These are phyloP conservation scores for Mormyrus iriodes DNA, from an alignment of 2,113 vertebrate genomes.

Conservation along the genomic window DNA sequence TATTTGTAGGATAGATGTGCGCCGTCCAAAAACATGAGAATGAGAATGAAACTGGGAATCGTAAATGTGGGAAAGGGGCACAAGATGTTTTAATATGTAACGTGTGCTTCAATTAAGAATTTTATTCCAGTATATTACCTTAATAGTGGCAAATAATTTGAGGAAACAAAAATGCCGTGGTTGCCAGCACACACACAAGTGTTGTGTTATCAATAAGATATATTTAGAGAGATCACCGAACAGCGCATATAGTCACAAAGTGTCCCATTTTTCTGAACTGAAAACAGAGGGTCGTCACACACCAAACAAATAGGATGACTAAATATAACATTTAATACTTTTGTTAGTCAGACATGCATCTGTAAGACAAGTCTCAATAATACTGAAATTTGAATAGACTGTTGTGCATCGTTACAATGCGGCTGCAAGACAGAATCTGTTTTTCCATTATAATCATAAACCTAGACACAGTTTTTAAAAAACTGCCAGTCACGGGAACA, in stretches of 20 bases:
- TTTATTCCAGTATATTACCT: neutral
- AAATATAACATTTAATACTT: neutral
- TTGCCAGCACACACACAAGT: neutral
- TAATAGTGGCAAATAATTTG: neutral
- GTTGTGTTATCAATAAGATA: neutral
- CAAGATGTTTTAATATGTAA: neutral
- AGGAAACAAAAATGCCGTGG: neutral
- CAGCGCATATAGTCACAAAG: neutral
- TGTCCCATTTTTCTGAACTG: conserved; percentile 7
- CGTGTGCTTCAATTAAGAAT: neutral
- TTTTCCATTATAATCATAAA: neutral
- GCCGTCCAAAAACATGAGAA: too few species aligned
- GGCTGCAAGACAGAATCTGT: neutral
- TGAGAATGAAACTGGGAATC: neutral
- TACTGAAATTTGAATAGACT: neutral
- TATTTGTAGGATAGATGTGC: neutral
- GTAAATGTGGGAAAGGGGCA: neutral
- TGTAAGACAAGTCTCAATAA: neutral
- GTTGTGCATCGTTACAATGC: neutral
- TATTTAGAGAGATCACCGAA: neutral
- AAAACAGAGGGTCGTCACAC: neutral
- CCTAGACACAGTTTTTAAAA: neutral
- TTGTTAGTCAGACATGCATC: neutral
- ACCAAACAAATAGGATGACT: neutral
- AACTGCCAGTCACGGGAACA: neutral